phyloP scores from a whole-genome alignment of 1,140 invertebrate genomes.

The Drosophila pectinifera region DNA sequence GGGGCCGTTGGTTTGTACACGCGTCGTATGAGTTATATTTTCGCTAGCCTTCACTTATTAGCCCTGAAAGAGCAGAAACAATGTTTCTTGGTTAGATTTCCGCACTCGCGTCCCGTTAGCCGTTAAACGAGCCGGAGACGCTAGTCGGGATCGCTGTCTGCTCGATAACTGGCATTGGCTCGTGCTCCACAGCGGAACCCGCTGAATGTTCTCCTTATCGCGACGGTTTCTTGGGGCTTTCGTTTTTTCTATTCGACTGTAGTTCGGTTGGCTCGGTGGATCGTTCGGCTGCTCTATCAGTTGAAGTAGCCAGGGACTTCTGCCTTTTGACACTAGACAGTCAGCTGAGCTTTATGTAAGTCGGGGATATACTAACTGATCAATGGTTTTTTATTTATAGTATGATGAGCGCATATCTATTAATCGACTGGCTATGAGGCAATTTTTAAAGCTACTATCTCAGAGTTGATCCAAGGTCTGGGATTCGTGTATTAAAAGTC shows the following conservation, averaged over 20 bases:
- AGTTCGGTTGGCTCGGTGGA: slow-evolving; percentile 20
- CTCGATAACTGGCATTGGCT: slow-evolving; percentile 59
- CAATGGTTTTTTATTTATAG: background rate
- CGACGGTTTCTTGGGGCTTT: slow-evolving; percentile 33
- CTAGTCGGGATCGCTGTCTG: slow-evolving; percentile 54
- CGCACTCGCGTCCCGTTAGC: slow-evolving; percentile 34
- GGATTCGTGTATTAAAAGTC: background rate
- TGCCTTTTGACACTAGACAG: slow-evolving; percentile 16
- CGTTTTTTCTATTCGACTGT: slow-evolving; percentile 8
- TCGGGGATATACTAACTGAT: slow-evolving; percentile 1
- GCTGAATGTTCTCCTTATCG: slow-evolving; percentile 34
- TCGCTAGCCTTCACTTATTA: slow-evolving; percentile 9
- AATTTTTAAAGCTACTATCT: background rate
- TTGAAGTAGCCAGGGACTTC: slow-evolving; percentile 38
- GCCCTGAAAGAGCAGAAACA: slow-evolving; percentile 14
- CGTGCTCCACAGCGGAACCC: slow-evolving; percentile 13
- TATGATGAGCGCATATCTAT: slow-evolving; percentile 3
- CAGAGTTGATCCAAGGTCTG: background rate
- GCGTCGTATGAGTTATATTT: slow-evolving; percentile 50
- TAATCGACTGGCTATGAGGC: background rate
- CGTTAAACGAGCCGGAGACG: slow-evolving; percentile 30
- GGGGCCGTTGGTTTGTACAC: slow-evolving; percentile 48
- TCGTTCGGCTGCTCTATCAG: slow-evolving; percentile 32
- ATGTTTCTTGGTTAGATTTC: slow-evolving; percentile 1
- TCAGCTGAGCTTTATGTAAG: slow-evolving; percentile 21